A percentile compares a stretch with the other conserved stretches of the same genome.
These are phyloP conservation scores for Caenorhabditis inopinata DNA, from an alignment of 1,140 invertebrate species.

Conservation along the genomic window DNA sequence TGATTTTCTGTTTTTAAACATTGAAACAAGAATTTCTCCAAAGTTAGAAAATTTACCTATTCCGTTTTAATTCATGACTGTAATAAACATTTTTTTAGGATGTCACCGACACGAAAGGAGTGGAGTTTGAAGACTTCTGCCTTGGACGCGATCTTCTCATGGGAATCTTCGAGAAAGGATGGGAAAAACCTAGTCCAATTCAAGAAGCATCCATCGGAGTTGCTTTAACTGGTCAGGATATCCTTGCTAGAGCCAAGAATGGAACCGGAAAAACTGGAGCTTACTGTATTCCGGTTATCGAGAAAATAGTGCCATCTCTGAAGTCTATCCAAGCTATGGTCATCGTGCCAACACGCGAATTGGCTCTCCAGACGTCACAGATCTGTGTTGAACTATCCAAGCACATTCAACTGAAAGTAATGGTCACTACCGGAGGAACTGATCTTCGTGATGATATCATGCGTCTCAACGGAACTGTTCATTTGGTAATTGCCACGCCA, in stretches of 20 bases:
- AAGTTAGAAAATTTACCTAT: no score
- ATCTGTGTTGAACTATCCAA: conserved; percentile 98
- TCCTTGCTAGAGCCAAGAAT: conserved; percentile 97
- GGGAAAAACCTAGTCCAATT: conserved; percentile 99
- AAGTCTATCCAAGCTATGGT: conserved; percentile 80
- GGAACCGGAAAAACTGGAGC: conserved; percentile 99
- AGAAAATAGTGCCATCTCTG: conserved; percentile 79
- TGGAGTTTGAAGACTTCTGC: conserved; percentile 99
- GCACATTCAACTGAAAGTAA: conserved; percentile 89
- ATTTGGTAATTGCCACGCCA: conserved; percentile 97
- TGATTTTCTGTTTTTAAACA: no score
- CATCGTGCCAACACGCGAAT: conserved; percentile 95
- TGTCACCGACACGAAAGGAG: conserved; percentile 97
- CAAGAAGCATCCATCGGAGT: conserved; percentile 98
- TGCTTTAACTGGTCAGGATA: conserved; percentile 89
- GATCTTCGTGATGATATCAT: conserved; percentile 98
- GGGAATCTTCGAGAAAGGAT: conserved; percentile 99
- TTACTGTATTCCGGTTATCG: conserved; percentile 95
- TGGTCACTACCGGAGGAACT: conserved; percentile 98
- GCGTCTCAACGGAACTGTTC: conserved; percentile 98
- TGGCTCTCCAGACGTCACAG: conserved; percentile 98
- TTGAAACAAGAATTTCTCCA: no score
- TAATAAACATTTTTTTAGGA: conserved; percentile 75
- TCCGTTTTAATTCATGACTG: no score
- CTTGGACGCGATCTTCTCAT: conserved; percentile 93